phyloP scores from a whole-genome alignment of 2,797 vertebrate genomes.

The Alauda arvensis region DNA sequence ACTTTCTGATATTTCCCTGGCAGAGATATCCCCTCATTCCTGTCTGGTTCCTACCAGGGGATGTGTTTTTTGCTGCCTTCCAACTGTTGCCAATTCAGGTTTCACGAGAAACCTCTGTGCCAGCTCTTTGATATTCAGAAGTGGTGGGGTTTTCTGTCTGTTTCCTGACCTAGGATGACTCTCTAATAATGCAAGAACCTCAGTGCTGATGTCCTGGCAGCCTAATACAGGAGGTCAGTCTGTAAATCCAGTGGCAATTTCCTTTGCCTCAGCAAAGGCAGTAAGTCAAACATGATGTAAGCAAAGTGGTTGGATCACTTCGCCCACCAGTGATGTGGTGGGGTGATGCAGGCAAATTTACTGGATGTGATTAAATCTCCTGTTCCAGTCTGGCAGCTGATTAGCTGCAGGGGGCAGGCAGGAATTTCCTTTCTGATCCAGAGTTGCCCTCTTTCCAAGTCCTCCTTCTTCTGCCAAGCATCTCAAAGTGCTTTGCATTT shows the following conservation, averaged over 20 bases:
- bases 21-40: not conserved
- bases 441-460: not conserved
- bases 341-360: constrained; percentile 36
- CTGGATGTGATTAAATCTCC: constrained; percentile 37
- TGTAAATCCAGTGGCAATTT: constrained; percentile 25
- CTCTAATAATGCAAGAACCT: constrained; percentile 7
- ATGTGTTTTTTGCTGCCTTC: not conserved
- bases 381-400: constrained; percentile 42
- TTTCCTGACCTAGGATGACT: constrained; percentile 41
- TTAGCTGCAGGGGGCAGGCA: constrained; percentile 46
- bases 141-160: constrained; percentile 9
- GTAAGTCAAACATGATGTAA: constrained; percentile 17
- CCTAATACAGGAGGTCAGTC: constrained; percentile 21
- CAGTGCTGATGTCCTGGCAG: constrained; percentile 15
- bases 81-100: constrained; percentile 10
- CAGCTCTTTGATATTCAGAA: constrained; percentile 38
- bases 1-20: constrained; percentile 4
- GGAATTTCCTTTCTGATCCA: constrained; percentile 53
- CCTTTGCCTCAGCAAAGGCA: constrained; percentile 38
- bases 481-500: constrained; percentile 31
- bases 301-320: constrained; percentile 34
- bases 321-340: constrained; percentile 3
- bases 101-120: not conserved
- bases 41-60: not conserved
- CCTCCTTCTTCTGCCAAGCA: constrained; percentile 17